A percentile compares a stretch with the other conserved stretches of the same genome.
Conservation (phyloP, 2,113 vertebrate species). For the Hystrix brachyura region DNA sequence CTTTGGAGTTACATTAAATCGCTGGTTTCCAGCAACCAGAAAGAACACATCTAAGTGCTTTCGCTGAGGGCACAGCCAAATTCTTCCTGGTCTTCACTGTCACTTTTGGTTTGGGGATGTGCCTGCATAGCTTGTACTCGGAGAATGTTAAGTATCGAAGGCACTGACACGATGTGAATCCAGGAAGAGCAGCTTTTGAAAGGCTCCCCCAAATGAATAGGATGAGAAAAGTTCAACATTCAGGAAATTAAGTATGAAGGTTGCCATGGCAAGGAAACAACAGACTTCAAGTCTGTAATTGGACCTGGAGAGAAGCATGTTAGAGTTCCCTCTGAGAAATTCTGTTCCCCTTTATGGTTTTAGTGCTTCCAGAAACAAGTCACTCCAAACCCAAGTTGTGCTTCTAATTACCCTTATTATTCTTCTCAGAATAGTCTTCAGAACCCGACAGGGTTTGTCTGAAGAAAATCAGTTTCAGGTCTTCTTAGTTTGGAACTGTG, state of each 20-base stretch:
- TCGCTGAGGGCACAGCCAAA: background rate
- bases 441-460: conserved; percentile 42
- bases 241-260: conserved; percentile 60
- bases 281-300: conserved; percentile 67
- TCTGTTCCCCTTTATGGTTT: conserved; percentile 31
- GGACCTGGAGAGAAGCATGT: conserved; percentile 29
- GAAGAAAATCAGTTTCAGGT: conserved; percentile 54
- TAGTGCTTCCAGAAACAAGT: conserved; percentile 59
- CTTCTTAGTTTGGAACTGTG: conserved; percentile 63
- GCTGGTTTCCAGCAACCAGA: background rate
- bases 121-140: background rate
- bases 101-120: background rate
- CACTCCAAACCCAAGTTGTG: conserved; percentile 55
- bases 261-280: conserved; percentile 66
- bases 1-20: background rate
- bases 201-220: conserved; percentile 4
- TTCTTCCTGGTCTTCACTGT: background rate
- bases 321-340: background rate
- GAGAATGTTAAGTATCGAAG: background rate
- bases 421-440: conserved; percentile 67
- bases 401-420: conserved; percentile 64
- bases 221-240: conserved; percentile 28
- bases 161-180: background rate
- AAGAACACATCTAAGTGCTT: background rate
- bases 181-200: conserved; percentile 37